Evolutionary conservation across 37 sponge, comb jelly and placozoan genomes (phyloP).

Genomic region (Cladorhizidae sp.): DNA sequence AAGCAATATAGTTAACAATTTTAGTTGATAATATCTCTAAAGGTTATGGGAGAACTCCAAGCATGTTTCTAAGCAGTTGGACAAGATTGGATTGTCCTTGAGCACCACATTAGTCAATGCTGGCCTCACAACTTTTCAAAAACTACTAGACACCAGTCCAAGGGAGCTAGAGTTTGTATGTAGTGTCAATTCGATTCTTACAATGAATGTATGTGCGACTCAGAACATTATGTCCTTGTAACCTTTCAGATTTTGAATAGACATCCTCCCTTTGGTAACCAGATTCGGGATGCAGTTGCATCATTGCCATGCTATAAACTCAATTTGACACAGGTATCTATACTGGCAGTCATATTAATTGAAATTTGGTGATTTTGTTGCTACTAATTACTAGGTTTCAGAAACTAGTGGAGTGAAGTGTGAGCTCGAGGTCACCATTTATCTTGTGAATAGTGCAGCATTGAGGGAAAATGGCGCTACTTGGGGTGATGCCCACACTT

Average conservation of each 20-base stretch:
- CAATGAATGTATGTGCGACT: no score
- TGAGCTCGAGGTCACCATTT: constrained; percentile 38
- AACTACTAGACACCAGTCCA: constrained; percentile 75
- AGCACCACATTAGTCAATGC: constrained; percentile 96
- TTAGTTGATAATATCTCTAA: not conserved
- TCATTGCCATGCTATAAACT: constrained; percentile 73
- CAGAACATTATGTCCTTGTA: not conserved
- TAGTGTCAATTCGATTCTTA: not conserved
- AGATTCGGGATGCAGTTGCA: constrained; percentile 77
- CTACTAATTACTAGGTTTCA: not conserved
- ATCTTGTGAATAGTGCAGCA: constrained; percentile 35
- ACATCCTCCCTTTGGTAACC: constrained; percentile 95
- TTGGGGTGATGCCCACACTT: constrained; percentile 40
- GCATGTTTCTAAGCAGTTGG: constrained; percentile 89
- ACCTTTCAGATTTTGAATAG: constrained; percentile 78
- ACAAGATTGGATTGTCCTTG: constrained; percentile 85
- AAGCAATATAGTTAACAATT: not conserved
- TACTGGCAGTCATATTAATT: not conserved
- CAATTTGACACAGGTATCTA: constrained; percentile 63
- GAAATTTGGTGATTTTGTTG: not conserved
- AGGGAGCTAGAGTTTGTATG: constrained; percentile 89
- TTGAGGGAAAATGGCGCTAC: constrained; percentile 44
- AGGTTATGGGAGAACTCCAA: constrained; percentile 96
- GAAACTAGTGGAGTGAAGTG: not conserved
- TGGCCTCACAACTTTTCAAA: constrained; percentile 82